Conservation (phyloP, 2,888 invertebrate genomes). For the Melanostoma scalare region DNA sequence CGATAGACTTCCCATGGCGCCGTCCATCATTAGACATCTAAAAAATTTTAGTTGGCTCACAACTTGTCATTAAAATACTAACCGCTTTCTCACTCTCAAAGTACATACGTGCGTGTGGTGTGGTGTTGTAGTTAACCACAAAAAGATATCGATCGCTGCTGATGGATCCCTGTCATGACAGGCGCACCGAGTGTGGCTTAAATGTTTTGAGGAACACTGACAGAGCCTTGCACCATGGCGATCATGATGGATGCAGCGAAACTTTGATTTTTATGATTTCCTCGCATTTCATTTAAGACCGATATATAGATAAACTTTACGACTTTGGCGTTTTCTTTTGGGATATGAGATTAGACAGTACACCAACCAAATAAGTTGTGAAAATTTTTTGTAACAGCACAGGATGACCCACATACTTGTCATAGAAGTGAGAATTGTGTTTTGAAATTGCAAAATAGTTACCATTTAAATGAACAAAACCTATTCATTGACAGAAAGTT, state of each 20-base stretch:
- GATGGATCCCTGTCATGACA: constrained; percentile 61
- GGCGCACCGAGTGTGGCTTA: constrained; percentile 15
- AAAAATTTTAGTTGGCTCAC: constrained; percentile 49
- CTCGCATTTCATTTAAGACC: constrained; percentile 39
- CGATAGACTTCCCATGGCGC: constrained; percentile 28
- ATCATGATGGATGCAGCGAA: constrained; percentile 47
- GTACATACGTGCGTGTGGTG: constrained; percentile 21
- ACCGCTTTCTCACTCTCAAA: constrained; percentile 58
- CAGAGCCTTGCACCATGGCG: constrained; percentile 8
- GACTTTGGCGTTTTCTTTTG: constrained; percentile 15
- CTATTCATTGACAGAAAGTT: constrained; percentile 57
- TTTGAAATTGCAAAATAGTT: constrained; percentile 14
- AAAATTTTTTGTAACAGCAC: neutral
- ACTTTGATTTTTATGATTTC: constrained; percentile 42
- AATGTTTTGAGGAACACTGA: constrained; percentile 13
- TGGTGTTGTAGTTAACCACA: constrained; percentile 43
- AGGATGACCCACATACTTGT: neutral
- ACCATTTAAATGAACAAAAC: constrained; percentile 1
- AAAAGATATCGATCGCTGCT: constrained; percentile 61
- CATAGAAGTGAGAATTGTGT: neutral
- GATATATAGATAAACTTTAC: constrained; percentile 42
- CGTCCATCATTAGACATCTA: constrained; percentile 41
- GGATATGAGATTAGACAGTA: neutral
- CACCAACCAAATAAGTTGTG: too few relatives aligned
- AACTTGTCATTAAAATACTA: constrained; percentile 64